Evolutionary conservation across 2,797 vertebrate genomes (phyloP), one percentile per base, ranked within the genome.

Genomic region (Phoebastria nigripes): DNA sequence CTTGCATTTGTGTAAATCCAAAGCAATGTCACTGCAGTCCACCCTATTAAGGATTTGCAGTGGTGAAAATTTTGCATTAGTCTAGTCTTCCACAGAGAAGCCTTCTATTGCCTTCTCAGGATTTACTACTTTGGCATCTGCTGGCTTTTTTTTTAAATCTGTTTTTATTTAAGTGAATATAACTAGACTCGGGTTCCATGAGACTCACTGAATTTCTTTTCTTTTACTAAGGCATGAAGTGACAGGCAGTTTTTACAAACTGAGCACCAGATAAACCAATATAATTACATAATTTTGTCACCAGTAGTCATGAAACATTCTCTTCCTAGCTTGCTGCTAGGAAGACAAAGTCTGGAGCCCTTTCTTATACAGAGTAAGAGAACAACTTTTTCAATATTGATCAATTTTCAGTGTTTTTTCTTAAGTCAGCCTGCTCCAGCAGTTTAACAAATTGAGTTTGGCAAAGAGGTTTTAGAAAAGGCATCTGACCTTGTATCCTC

Each of bases 51-150:
- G 82, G 87, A 82, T 92, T 95, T 93, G 87, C 87, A 76, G 67
- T 56, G 51, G 87, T 93, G 80, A 92, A 96, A 87, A 83, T 82
- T 87, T 88, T 89, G 74, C 86, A 84, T 96, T 96, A 95, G 69
- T 87, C 5, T 46, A 39, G 61, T 58, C 58, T 88, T 86, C 29
- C 71, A 56, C n/a, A 77, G 69, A 76, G 93, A 83, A 86, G 58
- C 72, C 39, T 81, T 72, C 82, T 76, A 4, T 46, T 91, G 33
- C 78, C 37, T 54, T 87, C 51, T 52, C 47, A 46, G 90, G 93
- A 95, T 97, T 94, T 95, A 90, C 58, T 95, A 9, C 77, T 90
- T 89, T 77, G 74, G 67, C 71, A 82, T 92, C 77, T 87, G 71
- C 46, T 81, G 26, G 39, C 58, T 35, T 55, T 37, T 29, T 35